Evolutionary conservation across 2,888 invertebrate genomes (phyloP), one percentile per base, ranked within the genome.

Genomic region (Coleophora deauratella): DNA sequence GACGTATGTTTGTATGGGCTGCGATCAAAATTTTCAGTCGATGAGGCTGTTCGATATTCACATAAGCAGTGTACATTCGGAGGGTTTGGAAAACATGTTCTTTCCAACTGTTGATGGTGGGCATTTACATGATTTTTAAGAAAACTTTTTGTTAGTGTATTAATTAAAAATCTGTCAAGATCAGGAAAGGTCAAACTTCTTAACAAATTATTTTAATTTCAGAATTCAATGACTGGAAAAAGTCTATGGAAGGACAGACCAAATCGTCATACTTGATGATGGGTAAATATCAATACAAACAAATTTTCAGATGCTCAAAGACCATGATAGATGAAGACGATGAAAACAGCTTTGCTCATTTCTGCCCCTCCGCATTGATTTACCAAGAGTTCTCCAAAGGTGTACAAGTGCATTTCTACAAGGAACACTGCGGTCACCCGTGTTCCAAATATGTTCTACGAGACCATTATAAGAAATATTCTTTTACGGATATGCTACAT

Each of bases 191-290:
- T 21, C 3, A 21, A 21, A 21, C 3, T 21, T 21, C 21, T 21
- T 21, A 21, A 21, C 21, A 21, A n/a, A n/a, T 21, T 21, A 4
- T 21, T 21, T 21, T 21, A 21, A 21, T 75, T 72, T 30, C 73
- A 81, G 81, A 72, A 45, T 78, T 73, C 27, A 46, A 41, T 0
- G 33, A 45, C 0, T 81, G 80, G 80, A 74, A 70, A 45, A 33
- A 40, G 1, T 52, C 66, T 1, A 51, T 75, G 52, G 67, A 78
- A 37, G 32, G 41, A 0, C 54, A 65, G 36, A 59, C 60, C 0
- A 50, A 49, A 1, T 48, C 51, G 0, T 59, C 57, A 15, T 79
- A 67, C 31, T 33, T 55, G 0, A 27, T 52, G 0, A 42, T 66
- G 1, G 62, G 52, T 27, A 59, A 61, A 11, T 48, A 54, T 7